phyloP scores from a whole-genome alignment of 2,888 invertebrate genomes.

The Pheosia tremula region DNA sequence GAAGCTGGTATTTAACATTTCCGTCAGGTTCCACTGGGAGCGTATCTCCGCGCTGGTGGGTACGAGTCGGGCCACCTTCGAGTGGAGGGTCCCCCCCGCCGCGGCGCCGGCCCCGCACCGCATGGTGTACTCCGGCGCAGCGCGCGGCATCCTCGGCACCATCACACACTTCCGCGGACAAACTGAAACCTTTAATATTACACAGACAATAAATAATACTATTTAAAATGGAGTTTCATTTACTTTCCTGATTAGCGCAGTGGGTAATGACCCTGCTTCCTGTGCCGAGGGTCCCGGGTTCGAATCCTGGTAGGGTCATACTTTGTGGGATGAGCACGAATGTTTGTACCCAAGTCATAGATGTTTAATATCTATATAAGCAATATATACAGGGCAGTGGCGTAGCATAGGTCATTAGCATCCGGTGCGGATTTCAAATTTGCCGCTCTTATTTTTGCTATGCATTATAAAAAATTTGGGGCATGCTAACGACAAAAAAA shows the following conservation, averaged over 20 bases:
- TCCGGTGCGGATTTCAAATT: too few species aligned
- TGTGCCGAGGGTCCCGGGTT: too few species aligned
- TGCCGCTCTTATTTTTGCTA: too few species aligned
- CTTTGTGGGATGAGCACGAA: too few species aligned
- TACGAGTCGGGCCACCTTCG: conserved; percentile 89
- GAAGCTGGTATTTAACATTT: background rate
- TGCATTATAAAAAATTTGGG: too few species aligned
- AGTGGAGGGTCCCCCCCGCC: conserved; percentile 90
- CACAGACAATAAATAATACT: conserved; percentile 12
- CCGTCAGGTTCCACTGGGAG: conserved; percentile 90
- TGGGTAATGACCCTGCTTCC: too few species aligned
- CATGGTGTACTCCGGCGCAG: conserved; percentile 91
- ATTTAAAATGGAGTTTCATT: background rate
- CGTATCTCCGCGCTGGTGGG: conserved; percentile 88
- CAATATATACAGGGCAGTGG: too few species aligned
- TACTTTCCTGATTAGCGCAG: background rate
- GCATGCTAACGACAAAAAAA: too few species aligned
- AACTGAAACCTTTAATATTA: conserved; percentile 76
- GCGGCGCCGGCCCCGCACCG: conserved; percentile 89
- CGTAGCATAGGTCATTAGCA: too few species aligned
- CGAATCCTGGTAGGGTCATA: too few species aligned
- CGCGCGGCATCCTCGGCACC: conserved; percentile 86
- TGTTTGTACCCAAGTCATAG: too few species aligned
- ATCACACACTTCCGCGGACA: conserved; percentile 86
- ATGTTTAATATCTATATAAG: too few species aligned